Evolutionary conservation across 1,140 invertebrate species (phyloP), one percentile per base, ranked within the genome.

Genomic region (Microplitis mediator): DNA sequence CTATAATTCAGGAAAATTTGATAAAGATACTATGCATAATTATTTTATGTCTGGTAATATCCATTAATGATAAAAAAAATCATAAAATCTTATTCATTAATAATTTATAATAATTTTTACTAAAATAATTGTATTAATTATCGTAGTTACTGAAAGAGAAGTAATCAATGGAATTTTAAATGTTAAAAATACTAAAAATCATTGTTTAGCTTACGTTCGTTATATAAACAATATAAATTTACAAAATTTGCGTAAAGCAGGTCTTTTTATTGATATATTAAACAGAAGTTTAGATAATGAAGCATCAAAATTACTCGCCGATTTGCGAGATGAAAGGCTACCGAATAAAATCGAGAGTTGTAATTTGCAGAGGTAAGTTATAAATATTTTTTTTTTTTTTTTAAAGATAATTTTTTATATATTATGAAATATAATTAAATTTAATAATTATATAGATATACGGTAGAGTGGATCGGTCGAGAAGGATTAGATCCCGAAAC

Each of bases 151-250:
- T 0, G 98, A 99, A 88, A 88, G 97, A 64, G 98, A 99, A 89
- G 96, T 99, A 0, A 98, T 98, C 71, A 97, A 98, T 78, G 97
- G 98, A 0, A 90, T 98, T 50, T 83, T 99, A 9, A 96, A 95
- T 77, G 97, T 98, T 0, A 95, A 95, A 79, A 97, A 98, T 78
- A 97, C 96, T 0, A 97, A 96, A 84, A 97, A 98, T 79, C 97
- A 98, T 86, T 97, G 96, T 78, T 87, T 99, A n/a, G 96, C 96
- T 0, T 98, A 98, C 82, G 91, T 98, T 3, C 89, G 98, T 60
- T 96, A 97, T 83, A 99, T 99, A 80, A 97, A 97, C 85, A 99
- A 99, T 81, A 98, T 99, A 35, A 98, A 99, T 86, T 88, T 98
- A 34, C 96, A 97, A 85, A 97, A 98, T 84, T 86, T 98, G 23